Percentiles rank a stretch among this genome's conserved stretches.
These are phyloP conservation scores for Dolichotis patagonum DNA, from an alignment of 2,113 vertebrate genomes.

Conservation along the genomic window DNA sequence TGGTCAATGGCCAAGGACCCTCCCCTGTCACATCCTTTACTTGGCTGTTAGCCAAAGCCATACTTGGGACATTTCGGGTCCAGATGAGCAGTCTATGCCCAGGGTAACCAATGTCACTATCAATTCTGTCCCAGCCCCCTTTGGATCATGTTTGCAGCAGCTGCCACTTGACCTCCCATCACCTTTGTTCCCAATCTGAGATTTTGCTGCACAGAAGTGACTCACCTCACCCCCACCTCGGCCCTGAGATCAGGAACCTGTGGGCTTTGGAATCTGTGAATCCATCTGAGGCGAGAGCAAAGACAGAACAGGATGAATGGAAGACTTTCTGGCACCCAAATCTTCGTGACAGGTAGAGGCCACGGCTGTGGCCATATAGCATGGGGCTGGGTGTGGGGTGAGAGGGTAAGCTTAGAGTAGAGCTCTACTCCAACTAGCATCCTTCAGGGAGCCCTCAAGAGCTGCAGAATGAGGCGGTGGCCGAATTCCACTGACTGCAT, in stretches of 20 bases:
- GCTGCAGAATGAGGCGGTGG: not conserved
- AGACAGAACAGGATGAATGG: not conserved
- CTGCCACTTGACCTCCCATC: not conserved
- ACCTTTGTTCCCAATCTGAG: not conserved
- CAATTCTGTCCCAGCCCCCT: not conserved
- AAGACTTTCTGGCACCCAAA: not conserved
- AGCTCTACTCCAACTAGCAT: not conserved
- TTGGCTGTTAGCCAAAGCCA: not conserved
- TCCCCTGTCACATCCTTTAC: not conserved
- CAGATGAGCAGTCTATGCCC: not conserved
- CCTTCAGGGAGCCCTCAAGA: not conserved
- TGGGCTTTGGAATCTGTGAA: constrained; percentile 15
- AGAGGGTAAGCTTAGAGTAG: not conserved
- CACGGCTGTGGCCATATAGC: not conserved
- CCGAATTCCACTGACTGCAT: not conserved
- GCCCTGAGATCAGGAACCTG: not conserved
- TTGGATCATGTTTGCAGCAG: not conserved
- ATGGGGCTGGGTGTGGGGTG: too few relatives aligned
- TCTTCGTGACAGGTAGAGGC: not conserved
- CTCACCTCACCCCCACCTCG: not conserved
- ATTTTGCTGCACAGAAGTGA: constrained; percentile 7
- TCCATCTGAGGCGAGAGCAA: not conserved
- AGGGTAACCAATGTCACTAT: not conserved
- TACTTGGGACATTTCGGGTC: not conserved
- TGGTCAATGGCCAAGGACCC: not conserved